These are phyloP conservation scores for Orientallactaga sibirica DNA, from an alignment of 2,797 vertebrate species.

Conservation along the genomic window DNA sequence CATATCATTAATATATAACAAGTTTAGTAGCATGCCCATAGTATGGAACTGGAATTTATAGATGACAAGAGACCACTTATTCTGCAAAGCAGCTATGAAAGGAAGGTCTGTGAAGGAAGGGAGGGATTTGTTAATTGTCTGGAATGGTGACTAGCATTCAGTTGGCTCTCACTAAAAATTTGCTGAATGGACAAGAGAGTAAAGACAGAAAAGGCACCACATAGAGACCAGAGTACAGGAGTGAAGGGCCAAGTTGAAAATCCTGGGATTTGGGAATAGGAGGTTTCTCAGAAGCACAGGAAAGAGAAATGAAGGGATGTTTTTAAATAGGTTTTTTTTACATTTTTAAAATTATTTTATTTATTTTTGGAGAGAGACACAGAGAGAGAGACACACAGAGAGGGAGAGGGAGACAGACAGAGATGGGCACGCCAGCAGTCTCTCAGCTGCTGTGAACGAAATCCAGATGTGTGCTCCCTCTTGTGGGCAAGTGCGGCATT, in stretches of 20 bases:
- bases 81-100: constrained; percentile 17
- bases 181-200: not conserved
- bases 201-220: not conserved
- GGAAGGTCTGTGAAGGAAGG: not conserved
- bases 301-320: not conserved
- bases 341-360: too few relatives aligned
- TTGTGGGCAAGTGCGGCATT: too few relatives aligned
- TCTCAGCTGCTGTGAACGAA: too few relatives aligned
- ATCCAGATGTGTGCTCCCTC: too few relatives aligned
- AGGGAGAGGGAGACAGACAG: too few relatives aligned
- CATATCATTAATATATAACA: not conserved
- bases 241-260: not conserved
- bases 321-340: not conserved
- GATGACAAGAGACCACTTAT: not conserved
- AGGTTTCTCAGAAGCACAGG: not conserved
- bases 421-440: too few relatives aligned
- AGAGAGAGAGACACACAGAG: too few relatives aligned
- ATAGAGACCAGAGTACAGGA: not conserved
- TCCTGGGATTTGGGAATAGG: not conserved
- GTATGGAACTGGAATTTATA: not conserved
- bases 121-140: not conserved
- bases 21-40: not conserved
- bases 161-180: not conserved
- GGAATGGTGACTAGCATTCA: not conserved
- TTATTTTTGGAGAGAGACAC: too few relatives aligned